Evolutionary conservation across 2,113 vertebrate genomes (phyloP).

Genomic region (Peromyscus californicus): DNA sequence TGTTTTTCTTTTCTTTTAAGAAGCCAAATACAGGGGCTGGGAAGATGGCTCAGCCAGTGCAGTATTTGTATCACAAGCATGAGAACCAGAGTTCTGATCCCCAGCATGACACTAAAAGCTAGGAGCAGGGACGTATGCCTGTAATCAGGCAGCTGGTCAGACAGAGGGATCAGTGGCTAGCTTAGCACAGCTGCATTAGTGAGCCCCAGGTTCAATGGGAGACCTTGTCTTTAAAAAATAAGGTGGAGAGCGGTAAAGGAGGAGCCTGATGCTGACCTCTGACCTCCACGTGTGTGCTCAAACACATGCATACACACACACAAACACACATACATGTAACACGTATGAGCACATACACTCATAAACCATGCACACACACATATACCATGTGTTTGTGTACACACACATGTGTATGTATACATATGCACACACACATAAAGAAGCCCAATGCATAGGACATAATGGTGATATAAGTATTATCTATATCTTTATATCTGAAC

Average conservation of each 20-base stretch:
- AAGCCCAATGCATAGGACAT: neutral
- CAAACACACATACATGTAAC: too few relatives aligned
- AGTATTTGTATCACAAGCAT: neutral
- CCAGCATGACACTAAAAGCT: neutral
- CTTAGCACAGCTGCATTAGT: neutral
- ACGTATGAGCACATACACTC: neutral
- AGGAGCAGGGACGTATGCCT: neutral
- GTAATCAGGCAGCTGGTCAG: neutral
- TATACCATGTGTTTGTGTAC: neutral
- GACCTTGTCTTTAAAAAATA: neutral
- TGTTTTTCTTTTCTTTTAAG: constrained; percentile 34
- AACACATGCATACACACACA: neutral
- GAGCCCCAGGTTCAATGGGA: neutral
- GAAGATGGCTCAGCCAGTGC: neutral
- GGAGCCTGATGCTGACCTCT: neutral
- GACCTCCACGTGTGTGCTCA: neutral
- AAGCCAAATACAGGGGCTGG: neutral
- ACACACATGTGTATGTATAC: neutral
- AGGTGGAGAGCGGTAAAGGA: neutral
- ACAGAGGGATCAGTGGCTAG: neutral
- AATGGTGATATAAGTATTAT: constrained; percentile 40
- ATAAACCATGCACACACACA: neutral
- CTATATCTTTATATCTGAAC: constrained; percentile 7
- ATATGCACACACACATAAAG: neutral
- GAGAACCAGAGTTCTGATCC: neutral